Percentiles rank a stretch among this genome's conserved stretches.
Conservation (phyloP, 2,888 invertebrate species). For the Drosophila niveifrons region DNA sequence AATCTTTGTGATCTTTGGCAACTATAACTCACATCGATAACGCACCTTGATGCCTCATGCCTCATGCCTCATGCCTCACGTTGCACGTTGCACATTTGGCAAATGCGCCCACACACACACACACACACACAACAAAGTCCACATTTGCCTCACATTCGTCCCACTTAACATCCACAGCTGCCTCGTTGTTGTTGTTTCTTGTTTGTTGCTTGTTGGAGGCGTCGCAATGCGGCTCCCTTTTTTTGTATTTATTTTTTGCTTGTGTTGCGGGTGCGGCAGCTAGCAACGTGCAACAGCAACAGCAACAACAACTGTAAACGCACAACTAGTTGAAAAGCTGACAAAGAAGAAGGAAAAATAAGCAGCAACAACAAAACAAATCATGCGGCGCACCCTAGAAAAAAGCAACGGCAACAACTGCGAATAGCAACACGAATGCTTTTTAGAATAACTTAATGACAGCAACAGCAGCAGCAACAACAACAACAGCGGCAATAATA, state of each 20-base stretch:
- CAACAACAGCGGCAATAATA: conserved; percentile 8
- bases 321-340: conserved; percentile 25
- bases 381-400: conserved; percentile 59
- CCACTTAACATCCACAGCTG: conserved; percentile 24
- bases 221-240: conserved; percentile 39
- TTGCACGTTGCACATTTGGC: not conserved
- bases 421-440: conserved; percentile 51
- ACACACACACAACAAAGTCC: not conserved
- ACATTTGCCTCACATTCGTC: conserved; percentile 6
- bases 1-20: too few species aligned
- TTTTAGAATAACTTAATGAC: conserved; percentile 61
- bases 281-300: conserved; percentile 24
- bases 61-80: not conserved
- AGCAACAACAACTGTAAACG: conserved; percentile 23
- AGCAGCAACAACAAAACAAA: conserved; percentile 17
- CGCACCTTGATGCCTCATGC: not conserved
- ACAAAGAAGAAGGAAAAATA: conserved; percentile 6
- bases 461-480: conserved; percentile 22
- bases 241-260: conserved; percentile 8
- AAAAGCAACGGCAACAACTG: conserved; percentile 20
- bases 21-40: not conserved
- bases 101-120: conserved; percentile 5
- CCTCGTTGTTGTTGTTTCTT: conserved; percentile 16
- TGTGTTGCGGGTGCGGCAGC: conserved; percentile 59
- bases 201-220: conserved; percentile 27